Percentiles rank a stretch among this genome's conserved stretches.
phyloP scores from a whole-genome alignment of 1,140 invertebrate genomes.

The Gonatopus flavifemur region DNA sequence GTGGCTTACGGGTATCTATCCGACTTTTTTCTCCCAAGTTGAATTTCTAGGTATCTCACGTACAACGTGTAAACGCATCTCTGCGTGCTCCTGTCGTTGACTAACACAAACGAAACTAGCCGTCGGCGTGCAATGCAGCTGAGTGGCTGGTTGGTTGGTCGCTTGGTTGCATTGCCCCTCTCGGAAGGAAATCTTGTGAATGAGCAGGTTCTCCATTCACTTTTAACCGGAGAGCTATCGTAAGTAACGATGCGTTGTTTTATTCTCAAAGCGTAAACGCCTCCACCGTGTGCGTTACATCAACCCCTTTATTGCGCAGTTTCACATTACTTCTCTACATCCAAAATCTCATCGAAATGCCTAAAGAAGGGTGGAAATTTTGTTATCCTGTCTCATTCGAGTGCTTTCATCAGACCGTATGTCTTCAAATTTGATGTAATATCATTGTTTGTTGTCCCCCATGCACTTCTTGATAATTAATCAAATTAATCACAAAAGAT shows the following conservation, averaged over 20 bases:
- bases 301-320: background rate
- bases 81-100: too few relatives aligned
- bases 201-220: conserved; percentile 54
- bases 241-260: conserved; percentile 16
- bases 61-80: too few relatives aligned
- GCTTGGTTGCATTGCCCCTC: conserved; percentile 25
- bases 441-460: too few relatives aligned
- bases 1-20: conserved; percentile 9
- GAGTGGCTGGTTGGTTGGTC: conserved; percentile 21
- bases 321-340: background rate
- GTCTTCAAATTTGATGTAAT: too few relatives aligned
- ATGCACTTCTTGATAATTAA: too few relatives aligned
- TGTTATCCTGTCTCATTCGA: conserved; percentile 10
- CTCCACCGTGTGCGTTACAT: background rate
- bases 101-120: conserved; percentile 26
- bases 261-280: conserved; percentile 4
- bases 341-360: background rate
- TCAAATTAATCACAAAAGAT: too few relatives aligned
- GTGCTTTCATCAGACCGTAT: conserved; percentile 10
- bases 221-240: conserved; percentile 45
- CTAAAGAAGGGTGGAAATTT: background rate
- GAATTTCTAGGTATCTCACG: too few relatives aligned
- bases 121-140: conserved; percentile 5
- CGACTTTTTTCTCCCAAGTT: background rate
- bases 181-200: conserved; percentile 54